Base-by-base conservation (phyloP, 2,113 vertebrate species). In the Apteryx mantelli region DNA sequence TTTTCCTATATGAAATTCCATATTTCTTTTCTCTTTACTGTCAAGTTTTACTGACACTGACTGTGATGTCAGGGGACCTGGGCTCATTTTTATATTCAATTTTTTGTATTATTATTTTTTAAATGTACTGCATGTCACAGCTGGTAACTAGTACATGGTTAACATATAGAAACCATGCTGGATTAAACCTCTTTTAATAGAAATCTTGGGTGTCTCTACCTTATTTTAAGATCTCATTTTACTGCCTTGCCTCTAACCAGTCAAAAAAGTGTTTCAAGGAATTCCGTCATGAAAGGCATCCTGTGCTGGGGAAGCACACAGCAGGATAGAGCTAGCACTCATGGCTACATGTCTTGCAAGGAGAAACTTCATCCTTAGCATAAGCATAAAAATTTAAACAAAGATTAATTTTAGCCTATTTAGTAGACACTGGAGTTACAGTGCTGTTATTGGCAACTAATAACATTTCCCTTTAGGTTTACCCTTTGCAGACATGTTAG, bases 121-220 rank as follows among this genome's bases (percentile, higher is more conserved):
- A 76, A 42, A 78, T 79, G 74, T 96, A 95, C 42, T 98, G 98
- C 97, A 98, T 98, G 96, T 97, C 78, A 97, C 93, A 93, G 50
- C 91, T 92, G 76, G 84, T 91, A 84, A 94, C 75, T 66, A 89
- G 69, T 64, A 82, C 52, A 42, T 86, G 94, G 82, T 94, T 91
- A 73, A 55, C 91, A 94, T 94, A 94, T 95, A 96, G 93, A 95
- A 95, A 89, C 74, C 89, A 88, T 82, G 70, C 40, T 96, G 93
- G 88, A 98, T 97, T 98, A 98, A 98, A 98, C 48, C 61, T 87
- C 78, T 85, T 95, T 91, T 94, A 92, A 75, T 60, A 80, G 38
- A 93, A 64, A 15, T 7, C 5, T 11, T 74, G 19, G 8, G 21
- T 76, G 46, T 82, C 70, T 89, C 84, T 42, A 56, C 26, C n/a